Evolutionary conservation across 2,113 vertebrate genomes (phyloP).

Genomic region (Ginglymostoma cirratum): DNA sequence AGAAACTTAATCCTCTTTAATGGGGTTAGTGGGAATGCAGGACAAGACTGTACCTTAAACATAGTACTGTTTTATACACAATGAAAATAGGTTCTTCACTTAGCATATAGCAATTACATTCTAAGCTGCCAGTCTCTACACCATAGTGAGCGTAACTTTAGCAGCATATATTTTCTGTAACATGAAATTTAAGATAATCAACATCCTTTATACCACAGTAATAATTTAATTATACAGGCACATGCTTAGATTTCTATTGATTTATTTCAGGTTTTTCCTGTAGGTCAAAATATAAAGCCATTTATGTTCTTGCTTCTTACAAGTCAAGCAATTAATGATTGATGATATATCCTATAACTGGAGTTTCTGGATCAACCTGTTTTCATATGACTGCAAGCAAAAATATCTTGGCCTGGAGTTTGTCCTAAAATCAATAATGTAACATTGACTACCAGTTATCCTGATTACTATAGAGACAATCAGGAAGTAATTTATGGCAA

Average conservation of each 20-base stretch:
- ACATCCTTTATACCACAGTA: not conserved
- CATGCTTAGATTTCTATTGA: not conserved
- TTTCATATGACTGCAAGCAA: not conserved
- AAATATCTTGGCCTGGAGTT: not conserved
- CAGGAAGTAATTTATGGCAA: not conserved
- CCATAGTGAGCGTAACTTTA: not conserved
- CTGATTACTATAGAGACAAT: not conserved
- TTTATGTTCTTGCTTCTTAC: not conserved
- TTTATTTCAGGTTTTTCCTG: not conserved
- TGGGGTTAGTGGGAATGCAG: not conserved
- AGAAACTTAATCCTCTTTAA: not conserved
- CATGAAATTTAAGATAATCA: not conserved
- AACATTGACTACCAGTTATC: not conserved
- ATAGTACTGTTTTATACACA: not conserved
- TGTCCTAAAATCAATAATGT: not conserved
- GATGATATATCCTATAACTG: not conserved
- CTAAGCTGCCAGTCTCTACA: not conserved
- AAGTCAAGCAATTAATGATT: not conserved
- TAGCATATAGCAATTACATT: not conserved
- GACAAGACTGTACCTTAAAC: not conserved
- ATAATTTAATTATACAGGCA: not conserved
- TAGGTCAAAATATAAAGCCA: not conserved
- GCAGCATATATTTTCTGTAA: not conserved
- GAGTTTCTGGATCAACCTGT: not conserved
- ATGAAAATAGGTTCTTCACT: not conserved